Percentiles rank a stretch among this genome's conserved stretches.
Evolutionary conservation across 1,140 invertebrate genomes (phyloP).

Genomic region (Anastrepha ludens): DNA sequence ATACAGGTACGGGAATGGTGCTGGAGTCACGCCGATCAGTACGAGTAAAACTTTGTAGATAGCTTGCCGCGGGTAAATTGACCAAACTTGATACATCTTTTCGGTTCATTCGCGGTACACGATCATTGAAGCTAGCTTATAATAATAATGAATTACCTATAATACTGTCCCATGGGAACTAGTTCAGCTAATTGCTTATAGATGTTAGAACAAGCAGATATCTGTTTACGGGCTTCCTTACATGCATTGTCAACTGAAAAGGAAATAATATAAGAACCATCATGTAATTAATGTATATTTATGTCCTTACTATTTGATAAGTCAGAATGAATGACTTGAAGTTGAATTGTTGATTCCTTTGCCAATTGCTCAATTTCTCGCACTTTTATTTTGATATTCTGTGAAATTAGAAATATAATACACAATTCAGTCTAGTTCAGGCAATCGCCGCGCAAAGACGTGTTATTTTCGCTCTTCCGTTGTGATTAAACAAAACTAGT

Average conservation of each 20-base stretch:
- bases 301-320: constrained; percentile 76
- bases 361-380: constrained; percentile 82
- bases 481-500: no score
- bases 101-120: no score
- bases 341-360: constrained; percentile 80
- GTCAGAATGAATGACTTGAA: constrained; percentile 85
- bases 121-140: no score
- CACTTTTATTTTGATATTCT: constrained; percentile 82
- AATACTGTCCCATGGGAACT: constrained; percentile 82
- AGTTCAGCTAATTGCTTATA: constrained; percentile 78
- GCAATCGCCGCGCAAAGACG: no score
- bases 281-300: constrained; percentile 21
- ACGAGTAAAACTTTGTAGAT: no score
- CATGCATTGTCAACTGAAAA: constrained; percentile 75
- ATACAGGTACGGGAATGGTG: no score
- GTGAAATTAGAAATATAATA: constrained; percentile 58
- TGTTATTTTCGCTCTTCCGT: no score
- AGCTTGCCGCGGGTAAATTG: no score
- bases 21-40: no score
- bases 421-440: no score
- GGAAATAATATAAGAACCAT: background rate
- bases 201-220: constrained; percentile 77
- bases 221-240: constrained; percentile 76
- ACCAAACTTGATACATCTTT: no score
- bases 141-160: constrained; percentile 75